Evolutionary conservation across 1,140 invertebrate species (phyloP).

Genomic region (Cardiocondyla obscurior): DNA sequence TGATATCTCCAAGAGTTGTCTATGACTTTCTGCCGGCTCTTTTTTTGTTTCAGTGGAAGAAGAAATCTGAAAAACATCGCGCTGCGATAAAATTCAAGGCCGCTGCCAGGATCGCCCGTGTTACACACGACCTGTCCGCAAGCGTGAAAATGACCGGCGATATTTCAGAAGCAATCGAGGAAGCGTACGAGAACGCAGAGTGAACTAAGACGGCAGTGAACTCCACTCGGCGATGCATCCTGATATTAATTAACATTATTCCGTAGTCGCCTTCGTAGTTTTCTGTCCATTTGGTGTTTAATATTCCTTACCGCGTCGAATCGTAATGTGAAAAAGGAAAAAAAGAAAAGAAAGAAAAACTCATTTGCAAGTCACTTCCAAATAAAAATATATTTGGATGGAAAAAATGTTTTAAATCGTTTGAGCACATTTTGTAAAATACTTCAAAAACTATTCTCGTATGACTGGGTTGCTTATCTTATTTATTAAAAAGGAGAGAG

Average conservation of each 20-base stretch:
- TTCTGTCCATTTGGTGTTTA: not conserved
- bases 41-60: conserved; percentile 86
- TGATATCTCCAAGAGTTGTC: no score
- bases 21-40: no score
- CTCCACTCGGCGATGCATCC: not conserved
- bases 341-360: no score
- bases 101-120: conserved; percentile 84
- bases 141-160: conserved; percentile 68
- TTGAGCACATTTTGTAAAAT: no score
- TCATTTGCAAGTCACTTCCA: no score
- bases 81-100: conserved; percentile 88
- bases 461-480: no score
- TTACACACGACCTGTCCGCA: conserved; percentile 79
- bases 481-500: no score
- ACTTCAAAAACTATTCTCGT: no score
- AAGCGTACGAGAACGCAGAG: conserved; percentile 55
- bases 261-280: not conserved
- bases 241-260: not conserved
- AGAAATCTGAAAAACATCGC: conserved; percentile 87
- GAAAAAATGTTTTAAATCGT: no score
- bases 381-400: no score
- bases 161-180: conserved; percentile 61
- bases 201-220: conserved; percentile 9
- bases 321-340: no score
- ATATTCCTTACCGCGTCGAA: no score